Evolutionary conservation across 2,888 invertebrate species (phyloP), one percentile per base, ranked within the genome.

Genomic region (Andricus curvator): DNA sequence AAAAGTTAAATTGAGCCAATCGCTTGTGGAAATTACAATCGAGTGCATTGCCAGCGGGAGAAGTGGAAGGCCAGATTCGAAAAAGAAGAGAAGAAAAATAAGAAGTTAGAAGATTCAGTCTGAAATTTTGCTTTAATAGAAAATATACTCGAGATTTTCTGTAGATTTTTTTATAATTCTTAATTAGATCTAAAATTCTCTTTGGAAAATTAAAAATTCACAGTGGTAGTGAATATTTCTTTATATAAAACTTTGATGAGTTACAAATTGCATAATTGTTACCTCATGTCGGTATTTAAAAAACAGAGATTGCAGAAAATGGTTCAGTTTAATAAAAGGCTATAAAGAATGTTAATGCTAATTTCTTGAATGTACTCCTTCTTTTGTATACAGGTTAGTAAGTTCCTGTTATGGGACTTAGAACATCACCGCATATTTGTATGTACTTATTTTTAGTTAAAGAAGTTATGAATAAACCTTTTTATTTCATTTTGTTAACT

Each of bases 1-100:
- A 89, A 91, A 91, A 90, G 88, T 90, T 90, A 88, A 88, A 90
- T 89, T 88, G 86, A 89, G 86, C 88, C 90, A 87, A 90, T 90
- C 88, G 88, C 87, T 87, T 83, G 88, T 88, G 85, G 88, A 88
- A 90, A 89, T 89, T 89, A 88, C 86, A 86, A 85, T 86, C 81
- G 85, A 84, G 83, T 77, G 82, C 82, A 78, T 78, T 65, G 79
- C 76, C 79, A 67, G 64, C 67, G 78, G 80, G 25, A 78, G 56
- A 48, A 60, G 51, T 44, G 78, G 20, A 62, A 20, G 20, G 33
- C 29, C 70, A 29, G 74, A 79, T 76, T 11, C 77, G 67, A 67
- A 64, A 81, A 82, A 79, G 65, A 82, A 51, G 13, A 29, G 41
- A 60, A 78, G 41, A 77, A 62, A 67, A 76, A 70, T 70, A 68